Base-by-base conservation (phyloP, 2,113 vertebrate species). In the Crotophaga sulcirostris region DNA sequence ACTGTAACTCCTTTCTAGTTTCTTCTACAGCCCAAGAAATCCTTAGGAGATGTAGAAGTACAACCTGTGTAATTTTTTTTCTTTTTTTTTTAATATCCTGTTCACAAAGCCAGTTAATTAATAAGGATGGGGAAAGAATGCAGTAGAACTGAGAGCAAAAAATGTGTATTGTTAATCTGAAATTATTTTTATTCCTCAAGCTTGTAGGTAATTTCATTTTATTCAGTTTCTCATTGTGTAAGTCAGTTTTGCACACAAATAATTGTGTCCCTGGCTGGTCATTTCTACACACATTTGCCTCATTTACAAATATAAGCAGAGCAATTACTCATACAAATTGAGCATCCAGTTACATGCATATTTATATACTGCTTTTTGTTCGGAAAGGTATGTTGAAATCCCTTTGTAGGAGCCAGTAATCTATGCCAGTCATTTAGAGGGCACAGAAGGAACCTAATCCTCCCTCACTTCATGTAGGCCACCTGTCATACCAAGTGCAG, bases 391-490 rank as follows among this genome's bases (percentile, higher is more conserved):
- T 73, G 79, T 93, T 94, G 85, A 85, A 96, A 86, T 83, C 92
- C 90, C 82, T 93, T 97, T 95, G 70, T 95, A 82, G 69, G 77
- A 78, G 49, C 42, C 66, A 54, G 89, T 94, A 89, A 96, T 94
- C 95, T 92, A 33, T 94, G 94, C 94, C 93, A 95, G 93, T 93
- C 76, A 75, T 91, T 89, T 60, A 75, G 73, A 94, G 89, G 95
- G 89, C 87, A 75, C 84, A 95, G 94, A 94, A 92, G 91, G 91
- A 94, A 89, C 93, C 66, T 94, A 94, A 95, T 96, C 94, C 93
- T 95, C 86, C 60, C 77, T 90, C 73, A 74, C 89, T 92, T 75
- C 89, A 8, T 56, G 36, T 82, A 72, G 90, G 80, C 95, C 95
- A 94, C 93, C 89, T 96, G 95, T 94, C 94, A 92, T 68, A 84